These are phyloP conservation scores for Phasianus colchicus DNA, from an alignment of 2,113 vertebrate species.

Conservation along the genomic window DNA sequence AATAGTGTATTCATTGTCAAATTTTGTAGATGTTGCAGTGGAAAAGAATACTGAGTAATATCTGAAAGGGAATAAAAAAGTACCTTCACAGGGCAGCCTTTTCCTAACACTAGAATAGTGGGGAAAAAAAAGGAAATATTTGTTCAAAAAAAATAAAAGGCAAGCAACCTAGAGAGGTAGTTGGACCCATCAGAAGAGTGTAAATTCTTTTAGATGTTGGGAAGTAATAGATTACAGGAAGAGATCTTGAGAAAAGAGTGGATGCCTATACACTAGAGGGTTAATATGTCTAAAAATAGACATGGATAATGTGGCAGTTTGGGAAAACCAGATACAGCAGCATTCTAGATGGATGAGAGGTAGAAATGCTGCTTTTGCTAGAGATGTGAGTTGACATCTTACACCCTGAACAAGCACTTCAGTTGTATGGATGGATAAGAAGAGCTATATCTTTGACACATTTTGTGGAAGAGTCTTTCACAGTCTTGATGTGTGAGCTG, in stretches of 20 bases:
- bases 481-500: not conserved
- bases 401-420: not conserved
- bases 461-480: not conserved
- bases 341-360: not conserved
- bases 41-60: not conserved
- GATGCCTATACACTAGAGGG: not conserved
- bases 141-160: not conserved
- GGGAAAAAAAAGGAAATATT: not conserved
- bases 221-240: not conserved
- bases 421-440: not conserved
- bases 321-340: not conserved
- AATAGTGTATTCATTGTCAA: not conserved
- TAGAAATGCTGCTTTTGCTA: not conserved
- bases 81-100: not conserved
- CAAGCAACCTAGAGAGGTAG: not conserved
- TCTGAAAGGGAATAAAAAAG: not conserved
- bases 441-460: not conserved
- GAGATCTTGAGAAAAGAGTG: not conserved
- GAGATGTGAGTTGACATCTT: not conserved
- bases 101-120: not conserved
- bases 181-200: not conserved
- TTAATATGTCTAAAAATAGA: not conserved
- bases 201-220: not conserved
- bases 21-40: not conserved
- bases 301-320: not conserved